Evolutionary conservation across 2,113 vertebrate genomes (phyloP), one percentile per base, ranked within the genome.

Genomic region (Rhizomys pruinosus): DNA sequence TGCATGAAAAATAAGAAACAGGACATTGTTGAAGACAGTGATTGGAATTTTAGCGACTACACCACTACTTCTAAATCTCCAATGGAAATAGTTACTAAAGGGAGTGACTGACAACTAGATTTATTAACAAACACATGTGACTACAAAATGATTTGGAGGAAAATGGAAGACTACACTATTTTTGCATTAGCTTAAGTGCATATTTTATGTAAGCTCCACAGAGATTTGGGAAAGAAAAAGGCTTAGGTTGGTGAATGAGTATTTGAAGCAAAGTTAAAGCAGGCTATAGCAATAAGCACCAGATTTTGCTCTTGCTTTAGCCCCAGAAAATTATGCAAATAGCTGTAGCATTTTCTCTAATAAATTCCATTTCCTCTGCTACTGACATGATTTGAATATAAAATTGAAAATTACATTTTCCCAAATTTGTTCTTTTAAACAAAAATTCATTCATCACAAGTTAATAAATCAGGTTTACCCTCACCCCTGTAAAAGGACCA

Each of bases 301-400:
- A 94, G 76, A 92, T 90, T 96, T 94, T 92, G 66, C 74, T 94
- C 89, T 76, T 47, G 63, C 96, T 96, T 93, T 66, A 92, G 77
- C 87, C 94, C 10, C 52, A 93, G 93, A 87, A 96, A 97, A 94
- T 96, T 96, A 97, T 96, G 96, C 94, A 97, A 96, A 96, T 85
- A 91, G 84, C 87, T 87, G 57, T 44, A 93, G 42, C 66, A 82
- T 93, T 96, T 90, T 91, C 86, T 76, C 72, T 93, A 93, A 97
- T 96, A 97, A 97, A 97, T 96, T 95, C 92, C 66, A 94, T 81
- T 96, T 96, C 68, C 57, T 71, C 22, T 42, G 57, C 69, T 59
- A 95, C 72, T 74, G 55, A 96, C 86, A 94, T 89, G 79, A 96
- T 96, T 93, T 84, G 96, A 97, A 96, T 97, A 93, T 87, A 89